Evolutionary conservation across 1,140 invertebrate species (phyloP), one percentile per base, ranked within the genome.

Genomic region (Drosophila willistoni): DNA sequence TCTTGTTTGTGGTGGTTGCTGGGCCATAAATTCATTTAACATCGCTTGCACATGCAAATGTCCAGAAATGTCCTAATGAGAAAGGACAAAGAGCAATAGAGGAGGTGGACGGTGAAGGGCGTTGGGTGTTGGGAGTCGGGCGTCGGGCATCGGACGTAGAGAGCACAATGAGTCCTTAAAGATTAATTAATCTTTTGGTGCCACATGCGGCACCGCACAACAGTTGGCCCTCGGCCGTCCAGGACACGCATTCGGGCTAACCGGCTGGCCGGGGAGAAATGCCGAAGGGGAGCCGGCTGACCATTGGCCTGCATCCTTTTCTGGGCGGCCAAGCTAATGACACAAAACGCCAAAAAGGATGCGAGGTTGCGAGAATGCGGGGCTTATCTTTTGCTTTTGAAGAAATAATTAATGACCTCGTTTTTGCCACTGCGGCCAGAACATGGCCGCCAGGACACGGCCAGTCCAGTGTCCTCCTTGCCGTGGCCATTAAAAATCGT

Each of bases 331-430:
- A 68, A 75, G 79, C 90, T 91, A 91, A 91, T 91, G 82, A 91
- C 82, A 90, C 82, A 84, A 91, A 90, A 83, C 73, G 89, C 77
- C 73, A 76, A 91, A 86, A 89, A 82, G 84, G 80, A 80, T 86
- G 74, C 72, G 63, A 54, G 83, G 81, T 25, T 60, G 71, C 68
- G 17, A 54, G 66, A 71, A 62, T 64, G 68, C 71, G 42, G 41
- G 69, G 90, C 90, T 91, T 90, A 90, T 91, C 90, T 90, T 81
- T 83, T 83, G 77, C 77, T 87, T 91, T 89, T 89, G 83, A 90
- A 91, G 90, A 91, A 91, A 91, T 91, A 91, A 91, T 91, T 91
- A 91, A 91, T 91, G 90, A 91, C 86, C 90, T 90, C 78, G 90
- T 91, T 91, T 91, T 91, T 91, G 90, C 90, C 90, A 91, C 90